Conservation (phyloP, 1,140 invertebrate species). For the Panulirus ornatus region DNA sequence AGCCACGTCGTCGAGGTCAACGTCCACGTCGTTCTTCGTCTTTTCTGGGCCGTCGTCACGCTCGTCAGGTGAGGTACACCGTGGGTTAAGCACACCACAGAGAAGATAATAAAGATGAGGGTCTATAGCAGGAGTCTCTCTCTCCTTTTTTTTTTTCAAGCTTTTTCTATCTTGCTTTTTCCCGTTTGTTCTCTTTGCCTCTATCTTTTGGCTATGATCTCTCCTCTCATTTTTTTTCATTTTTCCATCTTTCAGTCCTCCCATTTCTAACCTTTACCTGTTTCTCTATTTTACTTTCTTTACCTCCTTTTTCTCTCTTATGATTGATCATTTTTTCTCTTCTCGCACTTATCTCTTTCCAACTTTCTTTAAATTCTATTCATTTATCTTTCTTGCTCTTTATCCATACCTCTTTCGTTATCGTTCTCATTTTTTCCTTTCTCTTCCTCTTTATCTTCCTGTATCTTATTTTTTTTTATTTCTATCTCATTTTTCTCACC, state of each 20-base stretch:
- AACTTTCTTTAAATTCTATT: no score
- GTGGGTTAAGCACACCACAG: neutral
- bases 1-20: conserved; percentile 6
- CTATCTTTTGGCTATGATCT: neutral
- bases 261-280: neutral
- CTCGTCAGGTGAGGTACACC: neutral
- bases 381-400: neutral
- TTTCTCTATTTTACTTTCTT: neutral
- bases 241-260: neutral
- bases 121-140: neutral
- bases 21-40: neutral
- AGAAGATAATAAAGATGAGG: neutral
- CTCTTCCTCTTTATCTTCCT: neutral
- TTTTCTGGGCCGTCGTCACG: conserved; percentile 17
- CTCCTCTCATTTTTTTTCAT: neutral
- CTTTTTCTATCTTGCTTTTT: neutral
- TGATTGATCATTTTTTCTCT: neutral
- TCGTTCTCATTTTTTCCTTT: neutral
- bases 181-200: neutral
- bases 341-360: neutral
- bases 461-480: neutral
- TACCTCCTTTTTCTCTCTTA: neutral
- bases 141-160: neutral
- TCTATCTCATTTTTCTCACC: neutral
- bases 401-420: neutral